phyloP scores from a whole-genome alignment of 2,113 vertebrate genomes.

The Phrynosoma platyrhinos region DNA sequence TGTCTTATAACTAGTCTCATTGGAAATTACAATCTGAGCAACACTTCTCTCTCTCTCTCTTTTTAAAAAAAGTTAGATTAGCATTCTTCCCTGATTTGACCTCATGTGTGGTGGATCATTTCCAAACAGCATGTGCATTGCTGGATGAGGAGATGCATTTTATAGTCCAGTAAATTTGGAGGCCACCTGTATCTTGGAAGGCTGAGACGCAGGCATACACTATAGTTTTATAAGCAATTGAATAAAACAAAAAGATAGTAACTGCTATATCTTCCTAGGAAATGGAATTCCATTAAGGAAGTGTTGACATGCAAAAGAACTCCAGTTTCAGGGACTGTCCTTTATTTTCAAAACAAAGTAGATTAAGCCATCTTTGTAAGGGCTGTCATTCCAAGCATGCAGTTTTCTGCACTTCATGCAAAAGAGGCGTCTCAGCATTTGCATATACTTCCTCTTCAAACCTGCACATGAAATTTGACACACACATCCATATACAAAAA shows the following conservation, averaged over 20 bases:
- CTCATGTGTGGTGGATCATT: not conserved
- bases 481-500: not conserved
- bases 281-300: not conserved
- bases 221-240: not conserved
- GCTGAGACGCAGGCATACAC: not conserved
- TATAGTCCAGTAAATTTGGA: not conserved
- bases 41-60: too few relatives aligned
- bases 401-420: conserved; percentile 44
- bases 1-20: not conserved
- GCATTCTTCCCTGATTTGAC: too few relatives aligned
- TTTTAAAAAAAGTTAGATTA: too few relatives aligned
- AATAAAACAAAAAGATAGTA: not conserved
- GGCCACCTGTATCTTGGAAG: not conserved
- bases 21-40: too few relatives aligned
- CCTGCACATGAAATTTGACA: conserved; percentile 50
- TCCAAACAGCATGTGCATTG: not conserved
- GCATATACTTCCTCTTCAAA: not conserved
- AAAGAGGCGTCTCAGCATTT: conserved; percentile 43
- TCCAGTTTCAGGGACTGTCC: not conserved
- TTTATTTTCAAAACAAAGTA: conserved; percentile 43
- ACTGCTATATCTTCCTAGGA: not conserved
- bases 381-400: conserved; percentile 12
- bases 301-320: not conserved
- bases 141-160: not conserved
- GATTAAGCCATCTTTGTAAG: conserved; percentile 10